These are phyloP conservation scores for Phalacrocorax aristotelis DNA, from an alignment of 2,113 vertebrate genomes.

Conservation along the genomic window DNA sequence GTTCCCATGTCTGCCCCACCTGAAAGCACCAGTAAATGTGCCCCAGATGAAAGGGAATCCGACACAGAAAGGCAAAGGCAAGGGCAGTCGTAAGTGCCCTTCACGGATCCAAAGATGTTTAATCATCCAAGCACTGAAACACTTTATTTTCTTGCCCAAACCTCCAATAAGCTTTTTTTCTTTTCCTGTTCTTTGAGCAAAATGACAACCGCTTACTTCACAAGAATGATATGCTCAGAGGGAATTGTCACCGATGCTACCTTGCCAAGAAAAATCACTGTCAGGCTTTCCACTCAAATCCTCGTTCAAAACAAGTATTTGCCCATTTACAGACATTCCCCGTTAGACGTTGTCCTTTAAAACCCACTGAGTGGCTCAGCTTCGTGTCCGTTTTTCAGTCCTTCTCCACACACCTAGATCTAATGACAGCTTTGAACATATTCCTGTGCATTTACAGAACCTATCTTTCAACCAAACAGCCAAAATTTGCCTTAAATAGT, in stretches of 20 bases:
- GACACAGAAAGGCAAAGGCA: not conserved
- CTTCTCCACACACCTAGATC: not conserved
- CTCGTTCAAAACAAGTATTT: not conserved
- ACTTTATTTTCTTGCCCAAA: not conserved
- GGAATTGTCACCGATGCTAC: not conserved
- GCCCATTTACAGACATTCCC: not conserved
- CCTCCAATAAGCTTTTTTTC: not conserved
- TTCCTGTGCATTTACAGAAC: not conserved
- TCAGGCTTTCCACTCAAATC: not conserved
- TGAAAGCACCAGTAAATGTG: not conserved
- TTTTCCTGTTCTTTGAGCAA: not conserved
- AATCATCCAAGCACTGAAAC: not conserved
- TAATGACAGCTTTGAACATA: not conserved
- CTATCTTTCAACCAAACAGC: not conserved
- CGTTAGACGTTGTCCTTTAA: not conserved
- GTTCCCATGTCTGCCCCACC: not conserved
- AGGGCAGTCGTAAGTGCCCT: not conserved
- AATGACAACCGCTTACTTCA: slow-evolving; percentile 38
- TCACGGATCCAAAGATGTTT: slow-evolving; percentile 1
- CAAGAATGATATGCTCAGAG: slow-evolving; percentile 21
- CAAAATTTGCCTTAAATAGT: not conserved
- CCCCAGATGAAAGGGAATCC: not conserved
- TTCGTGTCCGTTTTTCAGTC: not conserved
- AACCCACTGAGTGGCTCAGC: not conserved
- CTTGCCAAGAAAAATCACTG: slow-evolving; percentile 13